Evolutionary conservation across 1,140 invertebrate species (phyloP).

Genomic region (Drosophila asahinai): DNA sequence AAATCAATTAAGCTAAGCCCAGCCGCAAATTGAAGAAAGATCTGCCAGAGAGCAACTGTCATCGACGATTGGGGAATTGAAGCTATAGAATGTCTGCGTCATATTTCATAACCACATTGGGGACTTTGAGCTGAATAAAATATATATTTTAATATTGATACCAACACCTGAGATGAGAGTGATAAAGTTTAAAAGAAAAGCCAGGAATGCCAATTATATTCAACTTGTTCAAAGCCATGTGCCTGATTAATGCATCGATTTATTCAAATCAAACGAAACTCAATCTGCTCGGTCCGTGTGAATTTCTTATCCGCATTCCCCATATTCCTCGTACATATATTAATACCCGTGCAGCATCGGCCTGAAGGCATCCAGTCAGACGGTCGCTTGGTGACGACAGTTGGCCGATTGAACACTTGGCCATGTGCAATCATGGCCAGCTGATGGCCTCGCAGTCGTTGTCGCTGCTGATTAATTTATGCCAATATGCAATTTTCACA

Average conservation of each 20-base stretch:
- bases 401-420: conserved; percentile 47
- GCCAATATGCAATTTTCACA: conserved; percentile 82
- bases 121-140: background rate
- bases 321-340: conserved; percentile 22
- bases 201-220: background rate
- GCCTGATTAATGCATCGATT: conserved; percentile 25
- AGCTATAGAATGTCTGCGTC: background rate
- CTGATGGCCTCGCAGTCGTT: conserved; percentile 55
- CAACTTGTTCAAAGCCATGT: background rate
- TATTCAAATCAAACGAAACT: conserved; percentile 37
- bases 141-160: background rate
- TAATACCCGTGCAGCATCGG: conserved; percentile 19
- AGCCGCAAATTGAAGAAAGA: conserved; percentile 46
- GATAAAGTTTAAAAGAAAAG: too few relatives aligned
- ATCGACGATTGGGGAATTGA: conserved; percentile 15
- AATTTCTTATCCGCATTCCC: conserved; percentile 23
- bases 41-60: conserved; percentile 24
- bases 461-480: conserved; percentile 77
- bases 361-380: conserved; percentile 18
- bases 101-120: background rate
- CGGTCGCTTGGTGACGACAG: conserved; percentile 19
- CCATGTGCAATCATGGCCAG: conserved; percentile 61
- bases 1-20: conserved; percentile 73
- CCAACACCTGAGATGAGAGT: too few relatives aligned
- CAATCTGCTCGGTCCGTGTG: conserved; percentile 26